Evolutionary conservation across 2,797 vertebrate genomes (phyloP).

Genomic region (Enteromius anoplus): DNA sequence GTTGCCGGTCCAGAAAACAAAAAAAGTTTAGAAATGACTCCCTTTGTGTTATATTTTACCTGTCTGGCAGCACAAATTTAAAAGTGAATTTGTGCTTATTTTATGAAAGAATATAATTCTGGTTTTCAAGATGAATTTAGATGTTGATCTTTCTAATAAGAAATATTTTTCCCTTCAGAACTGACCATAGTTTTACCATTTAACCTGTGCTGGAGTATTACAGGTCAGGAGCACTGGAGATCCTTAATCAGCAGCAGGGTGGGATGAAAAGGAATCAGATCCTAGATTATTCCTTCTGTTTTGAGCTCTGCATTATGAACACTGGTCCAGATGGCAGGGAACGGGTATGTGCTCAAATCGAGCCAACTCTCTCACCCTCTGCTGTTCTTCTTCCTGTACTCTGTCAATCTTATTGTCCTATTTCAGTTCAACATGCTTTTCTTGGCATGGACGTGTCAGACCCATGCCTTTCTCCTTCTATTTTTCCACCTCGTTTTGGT

Average conservation of each 20-base stretch:
- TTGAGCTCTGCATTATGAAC: conserved; percentile 3
- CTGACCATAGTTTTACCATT: conserved; percentile 13
- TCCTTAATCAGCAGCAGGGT: background rate
- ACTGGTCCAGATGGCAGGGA: conserved; percentile 20
- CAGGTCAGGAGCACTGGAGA: conserved; percentile 22
- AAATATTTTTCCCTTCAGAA: background rate
- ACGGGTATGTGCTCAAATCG: conserved; percentile 11
- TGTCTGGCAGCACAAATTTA: background rate
- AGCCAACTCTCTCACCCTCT: conserved; percentile 42
- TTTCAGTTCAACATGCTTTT: conserved; percentile 77
- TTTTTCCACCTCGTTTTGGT: conserved; percentile 55
- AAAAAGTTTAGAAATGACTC: background rate
- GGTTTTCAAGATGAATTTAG: background rate
- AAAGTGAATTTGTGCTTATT: background rate
- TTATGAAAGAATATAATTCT: background rate
- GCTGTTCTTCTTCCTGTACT: conserved; percentile 37
- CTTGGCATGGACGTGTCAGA: conserved; percentile 63
- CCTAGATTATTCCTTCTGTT: conserved; percentile 20
- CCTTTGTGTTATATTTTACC: background rate
- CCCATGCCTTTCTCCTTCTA: conserved; percentile 43
- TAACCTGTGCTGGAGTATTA: conserved; percentile 18
- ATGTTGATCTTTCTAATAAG: background rate
- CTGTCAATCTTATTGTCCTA: conserved; percentile 65
- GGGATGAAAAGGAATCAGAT: conserved; percentile 25
- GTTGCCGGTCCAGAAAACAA: background rate